These are phyloP conservation scores for Oxystoma pomonae DNA, from an alignment of 2,888 invertebrate species.

Conservation along the genomic window DNA sequence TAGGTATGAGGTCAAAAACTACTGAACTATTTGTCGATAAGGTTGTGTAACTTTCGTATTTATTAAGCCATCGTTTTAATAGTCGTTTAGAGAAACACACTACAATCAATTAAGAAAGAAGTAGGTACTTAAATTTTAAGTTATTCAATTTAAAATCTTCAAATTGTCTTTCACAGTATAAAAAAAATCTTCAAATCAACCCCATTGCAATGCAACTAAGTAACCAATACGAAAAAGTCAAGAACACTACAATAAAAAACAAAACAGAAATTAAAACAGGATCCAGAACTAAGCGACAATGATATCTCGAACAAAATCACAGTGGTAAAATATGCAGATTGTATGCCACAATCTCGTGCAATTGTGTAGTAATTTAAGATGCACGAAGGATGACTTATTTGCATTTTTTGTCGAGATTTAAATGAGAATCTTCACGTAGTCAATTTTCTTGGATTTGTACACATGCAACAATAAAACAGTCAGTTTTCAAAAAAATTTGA, in stretches of 20 bases:
- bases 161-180: too few relatives aligned
- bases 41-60: too few relatives aligned
- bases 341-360: not conserved
- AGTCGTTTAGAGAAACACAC: too few relatives aligned
- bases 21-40: too few relatives aligned
- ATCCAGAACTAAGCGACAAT: not conserved
- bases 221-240: not conserved
- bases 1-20: too few relatives aligned
- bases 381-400: not conserved
- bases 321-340: not conserved
- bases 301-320: not conserved
- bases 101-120: too few relatives aligned
- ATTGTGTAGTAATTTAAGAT: not conserved
- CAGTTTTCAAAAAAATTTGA: too few relatives aligned
- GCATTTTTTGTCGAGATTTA: not conserved
- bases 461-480: too few relatives aligned
- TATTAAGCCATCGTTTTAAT: too few relatives aligned
- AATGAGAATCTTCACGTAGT: not conserved
- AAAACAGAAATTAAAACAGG: not conserved
- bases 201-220: not conserved
- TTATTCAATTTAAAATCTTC: too few relatives aligned
- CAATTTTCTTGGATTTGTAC: not conserved
- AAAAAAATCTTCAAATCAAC: too few relatives aligned
- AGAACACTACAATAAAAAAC: not conserved
- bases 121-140: too few relatives aligned